Evolutionary conservation across 1,140 invertebrate genomes (phyloP).

Genomic region (Aphidius ervi): DNA sequence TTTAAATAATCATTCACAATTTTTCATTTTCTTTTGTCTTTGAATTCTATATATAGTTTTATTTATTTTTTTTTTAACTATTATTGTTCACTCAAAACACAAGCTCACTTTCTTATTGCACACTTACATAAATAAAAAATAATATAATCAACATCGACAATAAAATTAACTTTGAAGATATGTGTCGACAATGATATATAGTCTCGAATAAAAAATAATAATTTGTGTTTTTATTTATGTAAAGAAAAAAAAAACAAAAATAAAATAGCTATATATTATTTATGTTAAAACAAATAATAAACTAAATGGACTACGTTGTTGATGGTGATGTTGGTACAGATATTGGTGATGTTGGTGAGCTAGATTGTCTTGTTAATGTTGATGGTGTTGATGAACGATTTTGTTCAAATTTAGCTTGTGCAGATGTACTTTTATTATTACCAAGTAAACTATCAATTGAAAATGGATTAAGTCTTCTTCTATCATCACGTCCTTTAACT

Average conservation of each 20-base stretch:
- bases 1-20: slow-evolving; percentile 19
- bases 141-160: slow-evolving; percentile 6
- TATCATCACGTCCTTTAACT: slow-evolving; percentile 54
- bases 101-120: slow-evolving; percentile 19
- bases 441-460: slow-evolving; percentile 78
- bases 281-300: neutral
- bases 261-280: too few relatives aligned
- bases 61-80: slow-evolving; percentile 14
- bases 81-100: slow-evolving; percentile 2
- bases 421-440: slow-evolving; percentile 58
- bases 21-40: slow-evolving; percentile 7
- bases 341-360: slow-evolving; percentile 37
- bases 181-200: slow-evolving; percentile 5
- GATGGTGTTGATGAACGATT: slow-evolving; percentile 28
- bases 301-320: slow-evolving; percentile 43
- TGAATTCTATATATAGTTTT: too few relatives aligned
- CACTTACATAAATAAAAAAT: slow-evolving; percentile 12
- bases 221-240: neutral
- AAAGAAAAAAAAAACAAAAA: neutral
- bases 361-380: slow-evolving; percentile 41
- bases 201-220: slow-evolving; percentile 17
- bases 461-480: slow-evolving; percentile 69
- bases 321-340: slow-evolving; percentile 45
- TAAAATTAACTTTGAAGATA: slow-evolving; percentile 8
- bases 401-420: slow-evolving; percentile 27